Conservation (phyloP, 1,140 invertebrate species). For the Amyelois transitella region DNA sequence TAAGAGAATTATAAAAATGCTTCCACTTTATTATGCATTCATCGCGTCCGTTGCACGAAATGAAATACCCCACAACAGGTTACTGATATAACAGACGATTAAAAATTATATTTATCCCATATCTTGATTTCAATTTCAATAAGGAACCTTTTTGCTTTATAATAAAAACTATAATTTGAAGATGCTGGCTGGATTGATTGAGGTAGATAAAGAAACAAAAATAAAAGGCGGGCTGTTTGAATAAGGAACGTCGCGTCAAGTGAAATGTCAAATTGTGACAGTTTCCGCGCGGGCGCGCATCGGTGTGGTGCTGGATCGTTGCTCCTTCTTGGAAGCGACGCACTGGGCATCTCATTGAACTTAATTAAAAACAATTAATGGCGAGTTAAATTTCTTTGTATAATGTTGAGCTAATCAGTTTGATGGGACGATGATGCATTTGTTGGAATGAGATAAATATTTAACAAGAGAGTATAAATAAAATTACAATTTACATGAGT, state of each 20-base stretch:
- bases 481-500: too few relatives aligned
- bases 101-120: conserved; percentile 47
- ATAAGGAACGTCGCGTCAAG: conserved; percentile 66
- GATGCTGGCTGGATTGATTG: conserved; percentile 45
- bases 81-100: conserved; percentile 59
- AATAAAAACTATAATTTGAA: conserved; percentile 35
- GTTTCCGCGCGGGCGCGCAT: conserved; percentile 60
- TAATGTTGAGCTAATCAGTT: neutral
- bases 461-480: too few relatives aligned
- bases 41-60: conserved; percentile 61
- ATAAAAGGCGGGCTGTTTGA: conserved; percentile 65
- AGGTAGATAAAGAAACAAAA: conserved; percentile 59
- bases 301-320: conserved; percentile 26
- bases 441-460: conserved; percentile 3
- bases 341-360: conserved; percentile 34
- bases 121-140: conserved; percentile 29
- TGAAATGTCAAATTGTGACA: conserved; percentile 70
- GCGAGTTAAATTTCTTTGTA: neutral
- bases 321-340: conserved; percentile 58
- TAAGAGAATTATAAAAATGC: conserved; percentile 58
- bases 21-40: conserved; percentile 72
- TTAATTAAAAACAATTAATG: conserved; percentile 39
- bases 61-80: conserved; percentile 64
- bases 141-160: conserved; percentile 39
- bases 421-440: neutral